Evolutionary conservation across 2,888 invertebrate genomes (phyloP).

Genomic region (Blomia tropicalis): DNA sequence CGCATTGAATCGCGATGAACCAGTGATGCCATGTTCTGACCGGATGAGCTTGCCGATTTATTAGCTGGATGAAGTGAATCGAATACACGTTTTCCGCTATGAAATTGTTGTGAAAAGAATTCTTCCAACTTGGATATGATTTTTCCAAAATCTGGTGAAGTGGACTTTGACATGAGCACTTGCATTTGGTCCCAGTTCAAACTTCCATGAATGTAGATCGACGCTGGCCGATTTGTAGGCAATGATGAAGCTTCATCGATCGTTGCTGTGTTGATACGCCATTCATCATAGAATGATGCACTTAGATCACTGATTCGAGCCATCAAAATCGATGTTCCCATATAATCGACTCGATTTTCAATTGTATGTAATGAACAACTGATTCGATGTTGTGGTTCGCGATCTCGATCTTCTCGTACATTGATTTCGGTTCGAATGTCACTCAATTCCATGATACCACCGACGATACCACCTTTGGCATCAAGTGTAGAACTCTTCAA

Average conservation of each 20-base stretch:
- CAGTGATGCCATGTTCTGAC: constrained; percentile 29
- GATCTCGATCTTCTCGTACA: constrained; percentile 71
- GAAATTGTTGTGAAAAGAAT: constrained; percentile 94
- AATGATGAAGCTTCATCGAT: constrained; percentile 41
- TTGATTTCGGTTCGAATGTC: constrained; percentile 77
- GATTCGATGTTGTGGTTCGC: constrained; percentile 71
- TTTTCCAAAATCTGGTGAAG: constrained; percentile 86
- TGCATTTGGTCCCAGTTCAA: constrained; percentile 90
- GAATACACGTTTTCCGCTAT: constrained; percentile 80
- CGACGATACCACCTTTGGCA: constrained; percentile 92
- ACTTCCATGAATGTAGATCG: constrained; percentile 79
- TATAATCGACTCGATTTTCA: constrained; percentile 84
- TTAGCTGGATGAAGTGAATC: constrained; percentile 44
- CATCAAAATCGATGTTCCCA: constrained; percentile 92
- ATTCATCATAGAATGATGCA: constrained; percentile 67
- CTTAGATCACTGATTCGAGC: constrained; percentile 65
- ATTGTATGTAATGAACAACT: constrained; percentile 64
- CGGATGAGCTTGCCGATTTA: constrained; percentile 33
- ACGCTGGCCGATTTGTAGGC: constrained; percentile 56
- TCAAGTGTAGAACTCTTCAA: constrained; percentile 77
- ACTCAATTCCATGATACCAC: constrained; percentile 79
- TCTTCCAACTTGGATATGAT: constrained; percentile 92
- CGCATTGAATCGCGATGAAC: constrained; percentile 18
- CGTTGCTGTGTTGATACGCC: constrained; percentile 47
- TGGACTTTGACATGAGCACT: constrained; percentile 88